Evolutionary conservation across 2,888 invertebrate genomes (phyloP), one percentile per base, ranked within the genome.

Genomic region (Seira musarum): DNA sequence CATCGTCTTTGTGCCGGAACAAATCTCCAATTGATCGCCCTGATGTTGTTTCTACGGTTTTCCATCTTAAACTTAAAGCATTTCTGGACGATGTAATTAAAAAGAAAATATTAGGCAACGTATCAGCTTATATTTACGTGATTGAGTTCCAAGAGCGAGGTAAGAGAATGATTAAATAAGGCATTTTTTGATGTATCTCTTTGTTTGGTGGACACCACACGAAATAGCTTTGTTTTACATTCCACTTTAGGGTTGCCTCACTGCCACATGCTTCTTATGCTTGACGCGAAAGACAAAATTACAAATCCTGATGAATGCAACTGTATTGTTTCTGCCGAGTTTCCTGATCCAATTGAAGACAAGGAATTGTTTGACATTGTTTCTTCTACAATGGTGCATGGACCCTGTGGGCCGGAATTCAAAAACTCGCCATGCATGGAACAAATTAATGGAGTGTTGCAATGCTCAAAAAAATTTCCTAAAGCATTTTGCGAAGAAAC

Each of bases 21-120:
- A 64, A 82, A 68, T 49, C 25, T 49, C 80, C 87, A 3, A 78
- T 82, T 57, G 86, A 89, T 86, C 83, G 89, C 60, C 88, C 88
- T 5, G 88, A 89, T 82, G 79, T 90, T 57, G 86, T 88, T 13
- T 87, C 88, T 46, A 85, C 88, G 71, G 87, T 88, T 24, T 89
- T 88, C 84, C 80, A 87, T 72, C 80, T 87, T 35, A 88, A 87
- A 86, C 80, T 87, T 30, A 85, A 87, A 64, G 85, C 85, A 77
- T 80, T 88, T 13, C 10, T 87, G 40, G 19, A 86, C 24, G 83
- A 86, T 61, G 72, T 87, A 13, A 71, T 70, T 15, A 72, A 76
- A 40, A 49, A 69, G 1, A 8, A 82, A n/a, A 60, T 88, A 5
- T 79, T 87, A 21, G 87, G 87, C 6, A 76, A 64, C 71, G 68